Evolutionary conservation across 2,888 invertebrate species (phyloP).

Genomic region (Druceiella hillmani): DNA sequence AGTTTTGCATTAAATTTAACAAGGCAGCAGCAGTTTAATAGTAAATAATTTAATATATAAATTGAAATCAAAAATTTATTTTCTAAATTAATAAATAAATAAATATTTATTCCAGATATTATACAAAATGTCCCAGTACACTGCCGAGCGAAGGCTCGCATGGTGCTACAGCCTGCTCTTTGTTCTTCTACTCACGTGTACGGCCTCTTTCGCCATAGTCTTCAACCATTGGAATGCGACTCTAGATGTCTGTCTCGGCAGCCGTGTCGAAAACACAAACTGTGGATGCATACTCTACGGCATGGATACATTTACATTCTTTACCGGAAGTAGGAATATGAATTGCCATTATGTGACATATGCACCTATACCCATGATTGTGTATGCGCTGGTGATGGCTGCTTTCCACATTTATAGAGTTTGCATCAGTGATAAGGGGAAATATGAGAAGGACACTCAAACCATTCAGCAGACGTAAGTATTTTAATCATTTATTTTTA

Average conservation of each 20-base stretch:
- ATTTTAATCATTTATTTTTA: no score
- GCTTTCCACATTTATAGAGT: constrained; percentile 66
- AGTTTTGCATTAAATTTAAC: no score
- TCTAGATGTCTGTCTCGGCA: constrained; percentile 57
- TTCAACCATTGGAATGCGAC: constrained; percentile 66
- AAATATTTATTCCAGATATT: no score
- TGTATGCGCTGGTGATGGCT: constrained; percentile 58
- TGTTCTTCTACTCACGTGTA: constrained; percentile 32
- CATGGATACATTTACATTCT: constrained; percentile 53
- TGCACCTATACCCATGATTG: constrained; percentile 57
- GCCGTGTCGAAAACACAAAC: constrained; percentile 52
- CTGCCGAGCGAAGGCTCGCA: constrained; percentile 38
- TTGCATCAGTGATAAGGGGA: constrained; percentile 53
- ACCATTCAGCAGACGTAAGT: constrained; percentile 49
- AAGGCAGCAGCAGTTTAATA: no score
- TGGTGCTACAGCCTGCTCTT: constrained; percentile 37
- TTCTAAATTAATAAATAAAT: no score
- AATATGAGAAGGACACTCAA: constrained; percentile 46
- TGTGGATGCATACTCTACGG: constrained; percentile 67
- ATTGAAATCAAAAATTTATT: no score
- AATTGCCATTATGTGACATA: constrained; percentile 64
- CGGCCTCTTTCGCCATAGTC: constrained; percentile 54
- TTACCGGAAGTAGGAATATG: constrained; percentile 60
- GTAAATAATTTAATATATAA: no score
- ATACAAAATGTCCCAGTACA: constrained; percentile 41